A percentile compares a stretch with the other conserved stretches of the same genome.
These are phyloP conservation scores for Agrochola macilenta DNA, from an alignment of 2,888 invertebrate species.

Conservation along the genomic window DNA sequence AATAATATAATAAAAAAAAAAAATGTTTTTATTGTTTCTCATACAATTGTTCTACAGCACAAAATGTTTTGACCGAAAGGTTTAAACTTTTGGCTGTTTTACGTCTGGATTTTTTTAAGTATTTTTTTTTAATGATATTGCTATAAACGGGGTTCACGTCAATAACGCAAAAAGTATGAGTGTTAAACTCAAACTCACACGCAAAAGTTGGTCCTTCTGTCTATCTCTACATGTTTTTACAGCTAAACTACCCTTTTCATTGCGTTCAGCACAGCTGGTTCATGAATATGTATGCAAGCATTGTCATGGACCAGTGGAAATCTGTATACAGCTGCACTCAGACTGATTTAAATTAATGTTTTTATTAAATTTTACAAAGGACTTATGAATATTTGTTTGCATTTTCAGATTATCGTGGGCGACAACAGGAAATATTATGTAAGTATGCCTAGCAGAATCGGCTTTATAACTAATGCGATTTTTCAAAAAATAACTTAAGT, in stretches of 20 bases:
- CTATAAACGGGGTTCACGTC: too few relatives aligned
- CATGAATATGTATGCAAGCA: constrained; percentile 40
- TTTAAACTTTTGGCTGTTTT: not conserved
- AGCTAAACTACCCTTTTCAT: constrained; percentile 34
- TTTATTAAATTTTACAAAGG: not conserved
- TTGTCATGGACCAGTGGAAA: constrained; percentile 10
- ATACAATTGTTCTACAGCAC: too few relatives aligned
- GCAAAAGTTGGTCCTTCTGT: not conserved
- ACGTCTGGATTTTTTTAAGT: too few relatives aligned
- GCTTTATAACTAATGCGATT: not conserved
- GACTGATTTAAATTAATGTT: constrained; percentile 18
- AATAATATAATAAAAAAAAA: too few relatives aligned
- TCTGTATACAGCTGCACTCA: constrained; percentile 12
- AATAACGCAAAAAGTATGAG: not conserved
- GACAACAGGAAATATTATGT: not conserved
- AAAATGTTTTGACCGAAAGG: not conserved
- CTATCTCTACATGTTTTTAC: not conserved
- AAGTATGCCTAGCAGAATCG: not conserved
- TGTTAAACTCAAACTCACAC: too few relatives aligned
- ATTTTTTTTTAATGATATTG: too few relatives aligned
- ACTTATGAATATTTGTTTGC: constrained; percentile 18
- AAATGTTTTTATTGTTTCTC: too few relatives aligned
- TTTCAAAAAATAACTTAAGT: not conserved
- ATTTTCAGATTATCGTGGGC: constrained; percentile 37
- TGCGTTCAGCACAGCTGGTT: not conserved